These are phyloP conservation scores for Zaprionus nigranus DNA, from an alignment of 1,140 invertebrate species.

Conservation along the genomic window DNA sequence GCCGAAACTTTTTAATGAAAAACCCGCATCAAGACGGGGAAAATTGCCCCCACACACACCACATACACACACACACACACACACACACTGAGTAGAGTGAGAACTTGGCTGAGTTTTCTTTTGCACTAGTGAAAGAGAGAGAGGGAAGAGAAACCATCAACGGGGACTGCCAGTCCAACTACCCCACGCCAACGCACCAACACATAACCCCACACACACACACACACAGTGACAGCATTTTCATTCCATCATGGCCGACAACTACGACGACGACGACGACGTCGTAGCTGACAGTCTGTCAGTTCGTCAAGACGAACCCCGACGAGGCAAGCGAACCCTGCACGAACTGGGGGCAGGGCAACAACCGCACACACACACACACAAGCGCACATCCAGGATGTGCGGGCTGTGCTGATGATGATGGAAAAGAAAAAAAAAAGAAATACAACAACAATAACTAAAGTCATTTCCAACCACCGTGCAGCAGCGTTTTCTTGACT, in stretches of 20 bases:
- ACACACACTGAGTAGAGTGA: not conserved
- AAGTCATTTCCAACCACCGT: constrained; percentile 65
- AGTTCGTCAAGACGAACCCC: constrained; percentile 62
- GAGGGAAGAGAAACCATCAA: constrained; percentile 23
- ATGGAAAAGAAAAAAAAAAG: constrained; percentile 6
- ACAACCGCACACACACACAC: constrained; percentile 42
- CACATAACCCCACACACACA: constrained; percentile 1
- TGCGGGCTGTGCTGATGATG: constrained; percentile 1
- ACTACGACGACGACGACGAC: constrained; percentile 28
- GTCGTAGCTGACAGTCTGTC: constrained; percentile 65
- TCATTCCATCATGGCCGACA: constrained; percentile 77
- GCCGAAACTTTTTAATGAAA: constrained; percentile 79
- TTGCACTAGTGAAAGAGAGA: constrained; percentile 44
- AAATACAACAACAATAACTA: constrained; percentile 13
- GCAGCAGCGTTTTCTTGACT: constrained; percentile 63
- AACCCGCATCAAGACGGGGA: constrained; percentile 62
- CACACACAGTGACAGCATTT: constrained; percentile 38
- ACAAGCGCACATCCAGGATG: not conserved
- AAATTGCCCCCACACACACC: constrained; percentile 47
- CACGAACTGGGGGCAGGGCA: constrained; percentile 55
- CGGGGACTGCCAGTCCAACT: constrained; percentile 29
- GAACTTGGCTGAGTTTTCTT: constrained; percentile 57
- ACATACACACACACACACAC: constrained; percentile 12
- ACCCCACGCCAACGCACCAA: constrained; percentile 24
- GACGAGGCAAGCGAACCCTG: constrained; percentile 11